Evolutionary conservation across 2,797 vertebrate species (phyloP), one percentile per base, ranked within the genome.

Genomic region (Periparus ater): DNA sequence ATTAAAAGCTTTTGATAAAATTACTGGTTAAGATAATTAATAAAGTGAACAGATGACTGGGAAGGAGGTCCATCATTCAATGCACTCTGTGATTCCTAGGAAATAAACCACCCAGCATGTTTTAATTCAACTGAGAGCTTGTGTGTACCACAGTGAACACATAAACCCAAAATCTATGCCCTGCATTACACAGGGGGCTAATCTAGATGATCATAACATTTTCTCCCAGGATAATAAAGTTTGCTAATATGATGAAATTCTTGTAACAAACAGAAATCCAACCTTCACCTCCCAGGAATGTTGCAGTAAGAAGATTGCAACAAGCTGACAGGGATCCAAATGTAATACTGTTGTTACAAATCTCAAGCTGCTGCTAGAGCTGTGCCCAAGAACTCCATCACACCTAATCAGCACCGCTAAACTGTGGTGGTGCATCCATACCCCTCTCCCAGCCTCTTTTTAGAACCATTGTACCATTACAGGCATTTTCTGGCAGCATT

Each of bases 1-100:
- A 82, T 82, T 7, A 73, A 82, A 92, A 82, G 25, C 36, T 81
- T 89, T 79, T 60, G 71, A 82, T 70, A 76, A 85, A 88, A 94
- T 58, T 62, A 79, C 36, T 53, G 14, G 51, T 60, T 85, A 75
- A 88, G 62, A 44, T 58, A 65, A 85, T 74, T 88, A 60, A 84
- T 38, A 77, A 61, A 63, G 20, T 71, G 68, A 94, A 63, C 40
- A 70, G 67, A 63, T 50, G 62, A 62, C 40, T 79, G 60, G 38
- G 50, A 88, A 92, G n/a, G 44, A 89, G 44, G 65, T 73, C 48
- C 23, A 25, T 85, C 60, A 53, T 71, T 75, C 75, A 57, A 2
- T 9, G 12, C 60, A 21, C 29, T 73, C n/a, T 36, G 38, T 42
- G 30, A 77, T 71, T 76, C 29, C 75, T 53, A 71, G 78, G 71